Evolutionary conservation across 2,888 invertebrate genomes (phyloP).

Genomic region (Drosophila neutralis): DNA sequence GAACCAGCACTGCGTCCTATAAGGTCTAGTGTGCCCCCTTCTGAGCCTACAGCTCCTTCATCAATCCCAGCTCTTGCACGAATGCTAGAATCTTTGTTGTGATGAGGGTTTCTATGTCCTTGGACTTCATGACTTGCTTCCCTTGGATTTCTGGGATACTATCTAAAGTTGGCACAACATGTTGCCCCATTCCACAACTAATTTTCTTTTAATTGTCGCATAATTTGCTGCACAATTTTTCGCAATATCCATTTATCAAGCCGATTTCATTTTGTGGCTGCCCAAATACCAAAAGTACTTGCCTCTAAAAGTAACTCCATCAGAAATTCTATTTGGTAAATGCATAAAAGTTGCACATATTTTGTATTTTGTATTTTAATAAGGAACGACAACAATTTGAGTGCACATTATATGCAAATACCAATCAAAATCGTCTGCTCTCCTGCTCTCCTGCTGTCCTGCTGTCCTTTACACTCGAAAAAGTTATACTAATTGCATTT

Average conservation of each 20-base stretch:
- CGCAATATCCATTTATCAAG: too few species aligned
- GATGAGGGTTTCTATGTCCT: not conserved
- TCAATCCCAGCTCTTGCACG: not conserved
- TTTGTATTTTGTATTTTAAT: slow-evolving; percentile 34
- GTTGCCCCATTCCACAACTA: fast-evolving
- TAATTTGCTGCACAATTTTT: too few species aligned
- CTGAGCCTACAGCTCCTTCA: not conserved
- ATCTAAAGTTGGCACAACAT: not conserved
- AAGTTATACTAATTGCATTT: slow-evolving; percentile 66
- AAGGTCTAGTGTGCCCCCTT: not conserved
- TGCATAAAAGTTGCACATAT: not conserved
- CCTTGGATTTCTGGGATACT: not conserved
- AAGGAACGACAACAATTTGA: slow-evolving; percentile 11
- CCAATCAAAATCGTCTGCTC: not conserved
- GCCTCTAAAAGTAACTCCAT: not conserved
- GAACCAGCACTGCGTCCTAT: not conserved
- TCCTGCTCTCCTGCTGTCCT: too few species aligned
- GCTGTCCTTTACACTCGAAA: slow-evolving; percentile 1
- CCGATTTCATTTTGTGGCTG: too few species aligned
- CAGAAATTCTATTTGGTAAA: not conserved
- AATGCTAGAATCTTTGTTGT: not conserved
- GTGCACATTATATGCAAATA: slow-evolving; percentile 15
- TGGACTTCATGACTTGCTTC: too few species aligned
- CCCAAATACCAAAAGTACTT: not conserved
- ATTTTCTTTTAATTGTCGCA: not conserved